Evolutionary conservation across 2,888 invertebrate species (phyloP).

Genomic region (Nesidiocoris tenuis): DNA sequence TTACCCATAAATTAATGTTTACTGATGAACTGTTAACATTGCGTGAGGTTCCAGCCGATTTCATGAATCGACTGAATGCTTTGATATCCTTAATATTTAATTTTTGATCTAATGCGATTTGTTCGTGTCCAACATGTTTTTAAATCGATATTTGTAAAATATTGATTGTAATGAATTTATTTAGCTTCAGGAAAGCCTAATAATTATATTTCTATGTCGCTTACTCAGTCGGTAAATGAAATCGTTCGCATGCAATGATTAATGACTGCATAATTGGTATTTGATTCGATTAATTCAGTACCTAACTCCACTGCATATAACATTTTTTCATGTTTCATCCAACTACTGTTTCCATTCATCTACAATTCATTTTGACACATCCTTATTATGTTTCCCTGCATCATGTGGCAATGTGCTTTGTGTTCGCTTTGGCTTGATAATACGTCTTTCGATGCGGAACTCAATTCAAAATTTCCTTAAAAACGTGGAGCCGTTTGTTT

Average conservation of each 20-base stretch:
- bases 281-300: too few relatives aligned
- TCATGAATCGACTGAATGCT: slow-evolving; percentile 8
- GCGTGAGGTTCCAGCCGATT: slow-evolving; percentile 26
- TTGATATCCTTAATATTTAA: neutral
- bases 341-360: too few relatives aligned
- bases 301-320: too few relatives aligned
- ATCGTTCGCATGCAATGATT: neutral
- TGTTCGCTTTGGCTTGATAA: neutral
- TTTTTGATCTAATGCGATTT: neutral
- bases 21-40: neutral
- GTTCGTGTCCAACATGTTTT: neutral
- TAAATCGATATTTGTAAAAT: neutral
- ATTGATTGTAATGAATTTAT: slow-evolving; percentile 1
- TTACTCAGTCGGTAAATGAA: neutral
- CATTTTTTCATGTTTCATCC: too few relatives aligned
- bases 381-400: neutral
- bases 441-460: neutral
- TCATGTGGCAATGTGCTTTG: neutral
- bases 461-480: neutral
- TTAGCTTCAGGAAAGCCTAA: too few relatives aligned
- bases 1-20: neutral
- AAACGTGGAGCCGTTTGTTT: too few relatives aligned
- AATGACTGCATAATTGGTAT: neutral
- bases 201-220: too few relatives aligned
- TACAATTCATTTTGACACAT: neutral